phyloP scores from a whole-genome alignment of 2,888 invertebrate species.

The Andrena trimmerana region DNA sequence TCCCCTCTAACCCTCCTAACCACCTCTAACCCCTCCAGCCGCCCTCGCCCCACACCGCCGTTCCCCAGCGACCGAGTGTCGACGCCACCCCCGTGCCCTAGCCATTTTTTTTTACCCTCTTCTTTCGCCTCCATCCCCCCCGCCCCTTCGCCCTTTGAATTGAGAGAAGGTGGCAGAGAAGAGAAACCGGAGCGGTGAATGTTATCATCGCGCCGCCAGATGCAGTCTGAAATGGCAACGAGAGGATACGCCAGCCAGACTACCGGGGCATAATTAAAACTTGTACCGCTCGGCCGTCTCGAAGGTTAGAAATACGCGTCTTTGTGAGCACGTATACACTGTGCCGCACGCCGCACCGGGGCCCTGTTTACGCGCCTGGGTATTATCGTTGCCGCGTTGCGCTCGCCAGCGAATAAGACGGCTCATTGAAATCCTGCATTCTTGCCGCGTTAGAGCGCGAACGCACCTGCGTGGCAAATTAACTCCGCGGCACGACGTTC shows the following conservation, averaged over 20 bases:
- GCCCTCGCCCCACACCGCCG: background rate
- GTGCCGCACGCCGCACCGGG: background rate
- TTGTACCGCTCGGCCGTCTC: conserved; percentile 62
- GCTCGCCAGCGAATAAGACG: conserved; percentile 20
- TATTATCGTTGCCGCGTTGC: conserved; percentile 18
- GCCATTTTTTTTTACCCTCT: conserved; percentile 28
- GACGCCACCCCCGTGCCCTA: conserved; percentile 6
- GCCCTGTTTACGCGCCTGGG: conserved; percentile 29
- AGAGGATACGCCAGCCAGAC: conserved; percentile 65
- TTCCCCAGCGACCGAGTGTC: background rate
- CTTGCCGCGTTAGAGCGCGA: background rate
- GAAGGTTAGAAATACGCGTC: conserved; percentile 70
- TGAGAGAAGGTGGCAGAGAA: conserved; percentile 64
- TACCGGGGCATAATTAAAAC: conserved; percentile 80
- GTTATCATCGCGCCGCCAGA: conserved; percentile 79
- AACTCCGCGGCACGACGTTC: background rate
- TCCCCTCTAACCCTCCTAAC: conserved; percentile 32
- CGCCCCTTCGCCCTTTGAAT: conserved; percentile 70
- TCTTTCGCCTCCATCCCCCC: conserved; percentile 3
- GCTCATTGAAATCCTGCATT: conserved; percentile 31
- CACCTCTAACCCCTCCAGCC: no score
- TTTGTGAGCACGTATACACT: conserved; percentile 33
- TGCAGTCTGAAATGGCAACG: conserved; percentile 73
- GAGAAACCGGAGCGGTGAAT: conserved; percentile 69
- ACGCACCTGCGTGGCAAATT: background rate